Evolutionary conservation across 1,140 invertebrate species (phyloP).

Genomic region (Lasioglossum baleicum): DNA sequence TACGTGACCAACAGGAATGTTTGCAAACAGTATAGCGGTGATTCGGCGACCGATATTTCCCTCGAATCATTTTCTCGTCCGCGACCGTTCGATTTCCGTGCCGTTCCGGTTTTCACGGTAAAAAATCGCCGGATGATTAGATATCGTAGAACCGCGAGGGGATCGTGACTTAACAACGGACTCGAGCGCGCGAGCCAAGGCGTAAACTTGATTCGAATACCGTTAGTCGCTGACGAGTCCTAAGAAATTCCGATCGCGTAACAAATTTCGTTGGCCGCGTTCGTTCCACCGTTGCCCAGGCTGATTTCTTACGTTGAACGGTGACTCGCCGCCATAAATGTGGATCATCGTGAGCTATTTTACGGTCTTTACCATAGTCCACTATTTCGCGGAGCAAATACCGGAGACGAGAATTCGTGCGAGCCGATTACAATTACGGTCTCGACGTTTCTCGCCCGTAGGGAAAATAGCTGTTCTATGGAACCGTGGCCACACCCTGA

Average conservation of each 20-base stretch:
- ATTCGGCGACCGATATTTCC: neutral
- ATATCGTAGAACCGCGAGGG: slow-evolving; percentile 10
- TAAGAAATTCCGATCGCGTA: slow-evolving; percentile 57
- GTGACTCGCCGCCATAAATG: no score
- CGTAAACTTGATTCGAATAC: slow-evolving; percentile 49
- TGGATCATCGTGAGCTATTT: neutral
- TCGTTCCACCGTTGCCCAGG: neutral
- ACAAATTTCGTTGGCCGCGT: slow-evolving; percentile 28
- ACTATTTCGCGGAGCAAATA: no score
- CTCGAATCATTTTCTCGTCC: neutral
- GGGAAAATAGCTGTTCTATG: slow-evolving; percentile 9
- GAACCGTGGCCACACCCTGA: slow-evolving; percentile 46
- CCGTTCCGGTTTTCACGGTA: neutral
- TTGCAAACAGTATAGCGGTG: neutral
- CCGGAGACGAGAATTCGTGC: no score
- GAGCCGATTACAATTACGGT: slow-evolving; percentile 5
- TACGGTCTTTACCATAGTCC: neutral
- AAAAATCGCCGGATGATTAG: neutral
- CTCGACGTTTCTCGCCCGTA: slow-evolving; percentile 2
- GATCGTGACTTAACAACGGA: slow-evolving; percentile 48
- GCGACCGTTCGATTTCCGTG: neutral
- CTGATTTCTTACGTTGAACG: no score
- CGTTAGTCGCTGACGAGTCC: slow-evolving; percentile 48
- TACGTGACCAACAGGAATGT: neutral
- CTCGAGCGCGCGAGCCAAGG: slow-evolving; percentile 31